Evolutionary conservation across 2,797 vertebrate genomes (phyloP).

Genomic region (Hydrocynus forskahlii): DNA sequence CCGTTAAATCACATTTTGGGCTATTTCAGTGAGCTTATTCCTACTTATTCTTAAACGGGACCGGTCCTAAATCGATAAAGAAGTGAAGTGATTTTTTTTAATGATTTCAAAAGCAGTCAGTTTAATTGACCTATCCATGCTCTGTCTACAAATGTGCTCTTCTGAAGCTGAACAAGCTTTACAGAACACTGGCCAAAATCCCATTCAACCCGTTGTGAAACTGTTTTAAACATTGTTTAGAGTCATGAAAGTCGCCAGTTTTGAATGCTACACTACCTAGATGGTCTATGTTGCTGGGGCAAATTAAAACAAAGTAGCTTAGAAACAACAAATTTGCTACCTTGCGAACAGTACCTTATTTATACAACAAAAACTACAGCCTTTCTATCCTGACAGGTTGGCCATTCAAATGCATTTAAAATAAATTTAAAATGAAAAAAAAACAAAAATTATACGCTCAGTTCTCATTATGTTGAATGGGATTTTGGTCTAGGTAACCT

Average conservation of each 20-base stretch:
- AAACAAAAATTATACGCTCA: too few relatives aligned
- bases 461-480: background rate
- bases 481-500: background rate
- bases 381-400: background rate
- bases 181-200: background rate
- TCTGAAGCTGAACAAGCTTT: background rate
- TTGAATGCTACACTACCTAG: too few relatives aligned
- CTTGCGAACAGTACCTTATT: too few relatives aligned
- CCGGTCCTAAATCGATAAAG: constrained; percentile 11
- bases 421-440: too few relatives aligned
- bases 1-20: constrained; percentile 28
- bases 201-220: background rate
- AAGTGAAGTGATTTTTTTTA: constrained; percentile 23
- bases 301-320: too few relatives aligned
- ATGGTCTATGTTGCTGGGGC: too few relatives aligned
- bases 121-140: constrained; percentile 35
- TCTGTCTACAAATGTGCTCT: background rate
- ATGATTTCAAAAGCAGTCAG: constrained; percentile 24
- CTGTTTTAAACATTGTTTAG: background rate
- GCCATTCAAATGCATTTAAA: background rate
- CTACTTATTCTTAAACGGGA: constrained; percentile 1
- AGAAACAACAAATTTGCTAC: too few relatives aligned
- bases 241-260: background rate
- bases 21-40: constrained; percentile 11
- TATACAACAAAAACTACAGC: too few relatives aligned